These are phyloP conservation scores for Mechanitis mazaeus DNA, from an alignment of 2,888 invertebrate species.

Conservation along the genomic window DNA sequence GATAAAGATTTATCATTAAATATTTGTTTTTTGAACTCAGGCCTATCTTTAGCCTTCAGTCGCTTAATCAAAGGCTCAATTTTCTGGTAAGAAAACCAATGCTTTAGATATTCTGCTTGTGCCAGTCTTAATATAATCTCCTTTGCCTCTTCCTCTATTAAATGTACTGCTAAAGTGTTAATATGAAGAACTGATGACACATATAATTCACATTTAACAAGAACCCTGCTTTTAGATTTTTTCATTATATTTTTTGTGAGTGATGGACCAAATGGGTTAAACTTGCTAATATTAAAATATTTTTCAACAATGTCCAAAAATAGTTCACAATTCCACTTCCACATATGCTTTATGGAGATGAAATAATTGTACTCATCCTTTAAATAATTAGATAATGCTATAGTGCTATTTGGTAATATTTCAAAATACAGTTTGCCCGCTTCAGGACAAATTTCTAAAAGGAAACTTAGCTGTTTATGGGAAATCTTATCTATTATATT, in stretches of 20 bases:
- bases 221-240: conserved; percentile 40
- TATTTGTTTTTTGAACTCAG: conserved; percentile 42
- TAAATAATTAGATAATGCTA: conserved; percentile 34
- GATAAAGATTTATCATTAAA: conserved; percentile 46
- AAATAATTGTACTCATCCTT: conserved; percentile 35
- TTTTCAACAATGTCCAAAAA: conserved; percentile 48
- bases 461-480: conserved; percentile 41
- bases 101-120: conserved; percentile 41
- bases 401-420: conserved; percentile 33
- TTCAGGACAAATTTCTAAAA: conserved; percentile 45
- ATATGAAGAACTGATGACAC: conserved; percentile 41
- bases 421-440: conserved; percentile 46
- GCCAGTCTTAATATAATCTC: conserved; percentile 42
- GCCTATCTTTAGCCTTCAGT: conserved; percentile 37
- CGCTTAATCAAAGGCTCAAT: conserved; percentile 49
- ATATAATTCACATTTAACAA: conserved; percentile 47
- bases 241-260: conserved; percentile 44
- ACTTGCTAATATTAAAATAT: conserved; percentile 35
- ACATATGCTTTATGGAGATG: conserved; percentile 38
- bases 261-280: conserved; percentile 32
- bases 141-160: conserved; percentile 44
- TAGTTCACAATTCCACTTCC: conserved; percentile 42
- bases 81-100: conserved; percentile 44
- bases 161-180: conserved; percentile 39
- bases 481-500: conserved; percentile 42